Percentiles rank a stretch among this genome's conserved stretches.
phyloP scores from a whole-genome alignment of 2,797 vertebrate species.

The Triplophysa bombifrons region DNA sequence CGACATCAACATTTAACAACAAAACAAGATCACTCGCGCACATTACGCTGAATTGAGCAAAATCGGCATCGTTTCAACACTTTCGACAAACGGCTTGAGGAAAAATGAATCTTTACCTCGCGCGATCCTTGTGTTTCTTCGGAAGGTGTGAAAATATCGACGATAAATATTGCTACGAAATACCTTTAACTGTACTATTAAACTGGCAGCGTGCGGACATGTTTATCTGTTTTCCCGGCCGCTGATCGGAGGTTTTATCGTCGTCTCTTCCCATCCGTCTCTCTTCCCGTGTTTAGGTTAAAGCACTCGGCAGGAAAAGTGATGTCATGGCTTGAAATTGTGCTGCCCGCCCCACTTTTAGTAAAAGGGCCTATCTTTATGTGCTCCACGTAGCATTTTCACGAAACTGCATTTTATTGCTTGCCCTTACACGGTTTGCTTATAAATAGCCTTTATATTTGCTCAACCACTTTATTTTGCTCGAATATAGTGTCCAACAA shows the following conservation, averaged over 20 bases:
- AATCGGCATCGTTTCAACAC: conserved; percentile 23
- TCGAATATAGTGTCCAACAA: background rate
- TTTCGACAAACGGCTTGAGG: background rate
- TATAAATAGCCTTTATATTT: background rate
- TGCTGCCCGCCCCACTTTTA: conserved; percentile 71
- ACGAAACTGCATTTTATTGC: conserved; percentile 2
- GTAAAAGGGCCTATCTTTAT: conserved; percentile 49
- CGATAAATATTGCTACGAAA: conserved; percentile 49
- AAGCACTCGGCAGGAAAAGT: conserved; percentile 71
- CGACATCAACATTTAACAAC: conserved; percentile 8
- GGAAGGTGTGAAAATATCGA: conserved; percentile 21
- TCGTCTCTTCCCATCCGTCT: conserved; percentile 56
- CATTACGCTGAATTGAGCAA: conserved; percentile 4
- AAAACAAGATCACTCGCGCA: background rate
- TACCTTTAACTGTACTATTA: conserved; percentile 18
- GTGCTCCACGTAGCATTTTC: conserved; percentile 61
- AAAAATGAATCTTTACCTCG: conserved; percentile 35
- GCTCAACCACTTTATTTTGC: background rate
- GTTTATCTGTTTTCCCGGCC: conserved; percentile 31
- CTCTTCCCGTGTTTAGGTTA: conserved; percentile 70
- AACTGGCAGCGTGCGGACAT: conserved; percentile 43
- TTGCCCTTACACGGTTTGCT: background rate
- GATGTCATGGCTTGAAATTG: conserved; percentile 79
- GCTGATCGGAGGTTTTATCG: conserved; percentile 42
- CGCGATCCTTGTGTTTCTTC: conserved; percentile 15